Base-by-base conservation (phyloP, 2,797 vertebrate genomes). In the Hypotaenidia philippensis region DNA sequence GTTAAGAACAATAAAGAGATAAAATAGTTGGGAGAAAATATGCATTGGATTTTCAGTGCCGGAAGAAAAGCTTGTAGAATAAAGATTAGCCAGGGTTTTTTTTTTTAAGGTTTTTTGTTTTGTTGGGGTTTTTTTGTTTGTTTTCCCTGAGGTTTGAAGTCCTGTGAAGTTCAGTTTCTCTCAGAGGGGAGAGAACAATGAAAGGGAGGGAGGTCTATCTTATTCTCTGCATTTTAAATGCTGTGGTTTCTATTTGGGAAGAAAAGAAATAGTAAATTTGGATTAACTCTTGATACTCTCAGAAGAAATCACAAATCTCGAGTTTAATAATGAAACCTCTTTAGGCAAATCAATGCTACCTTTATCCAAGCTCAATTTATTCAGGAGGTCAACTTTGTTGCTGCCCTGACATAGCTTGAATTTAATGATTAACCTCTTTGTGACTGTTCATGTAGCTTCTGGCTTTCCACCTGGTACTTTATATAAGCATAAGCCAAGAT, bases 341-440 rank as follows among this genome's bases (percentile, higher is more conserved):
- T 90, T 40, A 75, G 61, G 63, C 93, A 89, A 95, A 91, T 85
- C 93, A 87, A 53, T 90, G 56, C 72, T 63, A 75, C 87, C 65
- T 91, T 84, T 90, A 69, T 76, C 59, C 29, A 26, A 56, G 82
- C 52, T 93, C 50, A 66, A 2, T 94, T 91, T 94, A 87, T 91
- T 82, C 57, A 83, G 76, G 76, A 88, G 90, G 75, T 78, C 76
- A 70, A 59, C 61, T 86, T 90, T 94, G 65, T 68, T 77, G 59
- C 92, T 93, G 66, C 84, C 27, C 29, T 70, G 65, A 36, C 85
- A 77, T 45, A 64, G 56, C 60, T 81, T 78, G 57, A 81, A 63
- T 90, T 85, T 94, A 92, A 89, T 91, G 38, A 92, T 96, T 95
- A 95, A 92, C 92, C 79, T 95, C 41, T 89, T 89, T 59, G 89